Evolutionary conservation across 2,113 vertebrate species (phyloP).

Genomic region (Solea solea): DNA sequence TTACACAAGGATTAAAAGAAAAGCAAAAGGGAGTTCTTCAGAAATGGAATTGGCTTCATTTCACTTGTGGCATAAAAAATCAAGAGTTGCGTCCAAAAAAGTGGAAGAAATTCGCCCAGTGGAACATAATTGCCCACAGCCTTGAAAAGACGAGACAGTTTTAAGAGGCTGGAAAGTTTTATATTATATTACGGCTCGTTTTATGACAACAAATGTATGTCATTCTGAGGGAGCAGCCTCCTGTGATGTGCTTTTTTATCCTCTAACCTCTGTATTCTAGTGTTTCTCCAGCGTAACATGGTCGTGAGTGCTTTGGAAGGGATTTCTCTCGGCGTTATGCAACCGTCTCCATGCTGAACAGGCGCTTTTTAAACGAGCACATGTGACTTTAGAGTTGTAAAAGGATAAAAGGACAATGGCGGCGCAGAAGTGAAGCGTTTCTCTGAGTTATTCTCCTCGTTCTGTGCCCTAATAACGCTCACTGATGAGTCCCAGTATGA

Average conservation of each 20-base stretch:
- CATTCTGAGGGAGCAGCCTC: conserved; percentile 44
- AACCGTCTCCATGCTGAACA: conserved; percentile 18
- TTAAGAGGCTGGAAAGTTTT: conserved; percentile 65
- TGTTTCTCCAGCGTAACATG: conserved; percentile 32
- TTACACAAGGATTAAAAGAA: conserved; percentile 37
- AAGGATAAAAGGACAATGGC: background rate
- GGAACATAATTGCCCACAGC: conserved; percentile 53
- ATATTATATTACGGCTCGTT: conserved; percentile 48
- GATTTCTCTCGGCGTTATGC: conserved; percentile 7
- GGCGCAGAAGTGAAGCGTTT: background rate
- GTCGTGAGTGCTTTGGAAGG: conserved; percentile 14
- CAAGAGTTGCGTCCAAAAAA: conserved; percentile 46
- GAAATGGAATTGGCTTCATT: conserved; percentile 50
- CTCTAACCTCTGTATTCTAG: conserved; percentile 26
- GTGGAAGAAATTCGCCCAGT: conserved; percentile 36
- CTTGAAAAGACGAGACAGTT: conserved; percentile 60
- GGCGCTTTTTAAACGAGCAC: conserved; percentile 8
- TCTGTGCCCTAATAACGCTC: conserved; percentile 19
- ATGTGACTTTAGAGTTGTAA: conserved; percentile 18
- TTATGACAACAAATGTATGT: conserved; percentile 64
- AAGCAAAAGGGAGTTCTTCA: conserved; percentile 50
- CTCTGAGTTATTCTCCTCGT: background rate
- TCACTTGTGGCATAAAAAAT: conserved; percentile 45
- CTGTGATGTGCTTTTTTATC: conserved; percentile 46
- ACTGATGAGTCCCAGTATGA: conserved; percentile 64